Percentiles rank a stretch among this genome's conserved stretches.
These are phyloP conservation scores for Clarias fuscus DNA, from an alignment of 2,797 vertebrate species.

Conservation along the genomic window DNA sequence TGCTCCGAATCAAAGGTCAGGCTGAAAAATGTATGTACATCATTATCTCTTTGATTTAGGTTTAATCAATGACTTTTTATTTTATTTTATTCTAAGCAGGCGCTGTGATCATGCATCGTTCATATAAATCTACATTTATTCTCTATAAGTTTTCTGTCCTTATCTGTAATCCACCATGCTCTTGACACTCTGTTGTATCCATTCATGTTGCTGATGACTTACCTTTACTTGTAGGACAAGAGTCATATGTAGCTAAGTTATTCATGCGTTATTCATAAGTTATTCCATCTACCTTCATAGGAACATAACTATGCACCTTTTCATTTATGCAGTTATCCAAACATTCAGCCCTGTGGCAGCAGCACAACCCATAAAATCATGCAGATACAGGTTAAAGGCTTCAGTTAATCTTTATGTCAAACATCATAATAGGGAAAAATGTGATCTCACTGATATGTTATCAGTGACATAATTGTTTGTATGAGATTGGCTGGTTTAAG, in stretches of 20 bases:
- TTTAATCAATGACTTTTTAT: neutral
- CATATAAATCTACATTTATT: neutral
- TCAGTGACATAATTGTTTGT: neutral
- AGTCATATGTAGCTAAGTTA: neutral
- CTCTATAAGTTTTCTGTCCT: neutral
- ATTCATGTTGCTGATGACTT: neutral
- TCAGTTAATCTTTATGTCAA: neutral
- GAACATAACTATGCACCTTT: neutral
- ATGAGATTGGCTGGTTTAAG: neutral
- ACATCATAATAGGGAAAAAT: neutral
- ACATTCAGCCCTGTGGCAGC: neutral
- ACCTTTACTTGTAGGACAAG: neutral
- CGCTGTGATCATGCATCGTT: neutral
- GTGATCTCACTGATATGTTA: neutral
- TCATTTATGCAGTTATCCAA: neutral
- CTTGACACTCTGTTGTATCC: neutral
- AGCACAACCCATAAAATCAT: neutral
- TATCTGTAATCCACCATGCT: neutral
- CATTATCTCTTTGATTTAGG: neutral
- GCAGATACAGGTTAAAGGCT: neutral
- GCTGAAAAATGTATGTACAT: neutral
- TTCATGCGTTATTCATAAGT: too few relatives aligned
- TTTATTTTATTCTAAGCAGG: too few relatives aligned
- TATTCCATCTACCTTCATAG: neutral
- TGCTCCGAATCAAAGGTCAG: slow-evolving; percentile 7